Base-by-base conservation (phyloP, 1,140 invertebrate species). In the Venturia canescens region DNA sequence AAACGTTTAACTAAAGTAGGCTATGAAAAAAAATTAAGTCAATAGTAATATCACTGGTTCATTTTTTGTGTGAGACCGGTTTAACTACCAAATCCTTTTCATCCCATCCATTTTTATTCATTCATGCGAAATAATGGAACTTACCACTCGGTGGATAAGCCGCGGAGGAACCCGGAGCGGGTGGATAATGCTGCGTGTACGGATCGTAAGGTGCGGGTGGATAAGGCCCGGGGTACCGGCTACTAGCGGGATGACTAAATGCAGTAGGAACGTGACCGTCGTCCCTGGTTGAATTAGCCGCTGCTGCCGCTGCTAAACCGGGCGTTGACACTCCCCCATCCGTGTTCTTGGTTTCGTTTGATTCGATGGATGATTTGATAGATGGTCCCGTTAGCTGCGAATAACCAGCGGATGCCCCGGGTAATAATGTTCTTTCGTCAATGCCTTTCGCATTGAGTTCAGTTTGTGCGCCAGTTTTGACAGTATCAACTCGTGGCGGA, bases 191-290 rank as follows among this genome's bases (percentile, higher is more conserved):
- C 67, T 93, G 92, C 69, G 93, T 92, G 80, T 93, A 93, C 0
- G 83, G 92, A 85, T 88, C 92, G 82, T 91, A 93, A 15, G 91
- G 91, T 38, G 89, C 91, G 0, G 92, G 92, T 0, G 92, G 91
- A 85, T 93, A 93, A 18, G 92, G 92, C 29, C 88, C 92, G n/a
- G 91, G 91, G 83, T 93, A 93, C 23, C 91, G 90, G n/a, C 87
- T 87, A 74, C 90, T 92, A 50, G 91, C 89, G 0, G 92, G 92
- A 86, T 93, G 92, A 72, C 84, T 90, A 71, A 89, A 92, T 27
- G 88, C 90, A 23, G 90, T 90, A 6, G 90, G 87, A 60, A 87
- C 85, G 66, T 88, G 88, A 38, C 85, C 53, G 3, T 91, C 90
- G 9, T 90, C 88, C 18, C 87, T 86, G 23, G 75, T 86, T 1